Percentiles rank a stretch among this genome's conserved stretches.
Evolutionary conservation across 2,888 invertebrate species (phyloP).

Genomic region (Pollenia amentaria): DNA sequence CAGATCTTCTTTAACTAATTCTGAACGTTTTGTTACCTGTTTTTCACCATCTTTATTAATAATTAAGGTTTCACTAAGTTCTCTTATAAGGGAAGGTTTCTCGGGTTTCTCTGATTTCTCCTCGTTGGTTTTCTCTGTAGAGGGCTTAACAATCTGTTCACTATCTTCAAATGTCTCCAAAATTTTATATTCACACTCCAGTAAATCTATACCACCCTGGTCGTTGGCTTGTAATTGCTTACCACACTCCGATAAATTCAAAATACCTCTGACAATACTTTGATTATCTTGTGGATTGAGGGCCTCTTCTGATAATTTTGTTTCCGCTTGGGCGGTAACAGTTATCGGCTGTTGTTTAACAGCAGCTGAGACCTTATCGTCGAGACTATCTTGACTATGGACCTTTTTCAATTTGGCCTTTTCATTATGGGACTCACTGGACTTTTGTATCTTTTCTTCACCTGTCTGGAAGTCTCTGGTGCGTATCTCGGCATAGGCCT

Average conservation of each 20-base stretch:
- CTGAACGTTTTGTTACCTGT: slow-evolving; percentile 79
- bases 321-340: slow-evolving; percentile 82
- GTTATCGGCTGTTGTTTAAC: slow-evolving; percentile 79
- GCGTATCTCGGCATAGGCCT: slow-evolving; percentile 79
- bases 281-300: slow-evolving; percentile 83
- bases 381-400: slow-evolving; percentile 79
- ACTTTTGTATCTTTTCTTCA: slow-evolving; percentile 81
- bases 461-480: slow-evolving; percentile 79
- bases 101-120: too few relatives aligned
- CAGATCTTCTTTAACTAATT: slow-evolving; percentile 73
- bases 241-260: slow-evolving; percentile 84
- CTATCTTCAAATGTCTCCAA: slow-evolving; percentile 79
- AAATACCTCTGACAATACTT: slow-evolving; percentile 84
- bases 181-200: slow-evolving; percentile 81
- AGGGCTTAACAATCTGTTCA: slow-evolving; percentile 71
- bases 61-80: slow-evolving; percentile 78
- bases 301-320: slow-evolving; percentile 81
- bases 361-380: slow-evolving; percentile 71
- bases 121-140: slow-evolving; percentile 61
- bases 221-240: slow-evolving; percentile 79
- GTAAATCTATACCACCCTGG: slow-evolving; percentile 77
- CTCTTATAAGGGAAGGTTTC: slow-evolving; percentile 76
- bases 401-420: slow-evolving; percentile 80
- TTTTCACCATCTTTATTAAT: slow-evolving; percentile 79
- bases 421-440: slow-evolving; percentile 80